Evolutionary conservation across 2,888 invertebrate species (phyloP).

Genomic region (Spodoptera littoralis): DNA sequence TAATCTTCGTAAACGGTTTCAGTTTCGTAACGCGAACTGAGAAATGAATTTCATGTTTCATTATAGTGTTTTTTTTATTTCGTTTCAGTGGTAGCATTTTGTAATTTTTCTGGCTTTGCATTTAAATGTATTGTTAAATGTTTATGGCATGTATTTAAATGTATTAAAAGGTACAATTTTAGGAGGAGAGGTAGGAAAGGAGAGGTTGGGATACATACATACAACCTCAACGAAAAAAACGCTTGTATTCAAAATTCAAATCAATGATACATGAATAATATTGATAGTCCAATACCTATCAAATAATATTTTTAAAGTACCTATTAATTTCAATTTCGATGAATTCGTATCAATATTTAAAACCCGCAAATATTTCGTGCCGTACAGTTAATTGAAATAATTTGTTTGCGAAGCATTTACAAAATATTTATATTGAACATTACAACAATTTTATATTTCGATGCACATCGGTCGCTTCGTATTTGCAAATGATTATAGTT

Average conservation of each 20-base stretch:
- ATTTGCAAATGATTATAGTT: conserved; percentile 32
- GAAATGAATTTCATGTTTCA: conserved; percentile 32
- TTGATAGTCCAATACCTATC: too few relatives aligned
- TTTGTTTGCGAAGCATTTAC: conserved; percentile 27
- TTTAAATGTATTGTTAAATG: not conserved
- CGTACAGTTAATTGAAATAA: conserved; percentile 18
- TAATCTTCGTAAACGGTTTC: conserved; percentile 9
- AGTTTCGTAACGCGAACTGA: conserved; percentile 23
- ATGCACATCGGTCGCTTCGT: conserved; percentile 15
- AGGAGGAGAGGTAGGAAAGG: too few relatives aligned
- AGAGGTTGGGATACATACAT: too few relatives aligned
- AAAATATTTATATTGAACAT: conserved; percentile 24
- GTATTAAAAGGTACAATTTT: too few relatives aligned
- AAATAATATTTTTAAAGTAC: too few relatives aligned
- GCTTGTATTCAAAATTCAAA: too few relatives aligned
- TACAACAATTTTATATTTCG: conserved; percentile 39
- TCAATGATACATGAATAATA: too few relatives aligned
- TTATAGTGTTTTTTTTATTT: conserved; percentile 32
- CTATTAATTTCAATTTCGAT: conserved; percentile 2
- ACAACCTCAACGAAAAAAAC: too few relatives aligned
- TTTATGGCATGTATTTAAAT: too few relatives aligned
- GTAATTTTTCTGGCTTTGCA: conserved; percentile 16
- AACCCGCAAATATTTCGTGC: conserved; percentile 22
- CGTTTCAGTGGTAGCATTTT: conserved; percentile 21
- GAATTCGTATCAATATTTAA: conserved; percentile 10